These are phyloP conservation scores for Lomographa bimaculata DNA, from an alignment of 2,888 invertebrate genomes.

Conservation along the genomic window DNA sequence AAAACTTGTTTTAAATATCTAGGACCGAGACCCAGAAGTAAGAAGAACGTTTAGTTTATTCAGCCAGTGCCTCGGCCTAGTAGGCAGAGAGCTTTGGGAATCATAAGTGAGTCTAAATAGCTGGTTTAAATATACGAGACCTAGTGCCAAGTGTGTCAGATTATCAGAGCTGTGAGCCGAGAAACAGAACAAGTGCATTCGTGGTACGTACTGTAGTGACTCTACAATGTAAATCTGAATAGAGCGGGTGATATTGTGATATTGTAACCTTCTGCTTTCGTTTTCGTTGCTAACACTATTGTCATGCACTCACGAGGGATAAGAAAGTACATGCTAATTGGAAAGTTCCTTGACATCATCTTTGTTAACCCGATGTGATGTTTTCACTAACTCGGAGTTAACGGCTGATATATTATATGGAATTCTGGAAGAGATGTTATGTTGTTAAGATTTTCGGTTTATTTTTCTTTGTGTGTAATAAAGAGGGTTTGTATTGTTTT, in stretches of 20 bases:
- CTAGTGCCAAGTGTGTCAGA: constrained; percentile 26
- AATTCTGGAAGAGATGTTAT: too few species aligned
- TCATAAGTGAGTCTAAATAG: constrained; percentile 11
- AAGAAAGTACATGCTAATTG: constrained; percentile 30
- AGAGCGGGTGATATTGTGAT: constrained; percentile 4
- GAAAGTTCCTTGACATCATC: constrained; percentile 23
- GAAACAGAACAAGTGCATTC: not conserved
- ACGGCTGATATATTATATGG: too few species aligned
- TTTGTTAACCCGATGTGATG: constrained; percentile 9
- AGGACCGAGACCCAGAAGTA: not conserved
- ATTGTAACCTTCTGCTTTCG: constrained; percentile 33
- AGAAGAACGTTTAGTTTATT: not conserved
- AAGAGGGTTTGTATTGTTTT: too few species aligned
- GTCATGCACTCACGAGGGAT: constrained; percentile 25
- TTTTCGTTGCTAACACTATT: constrained; percentile 34
- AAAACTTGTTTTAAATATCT: constrained; percentile 1
- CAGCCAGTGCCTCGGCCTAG: constrained; percentile 1
- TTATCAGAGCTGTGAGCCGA: too few species aligned
- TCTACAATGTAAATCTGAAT: too few species aligned
- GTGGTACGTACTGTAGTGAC: too few species aligned
- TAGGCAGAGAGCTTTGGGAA: constrained; percentile 1
- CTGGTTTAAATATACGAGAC: constrained; percentile 18
- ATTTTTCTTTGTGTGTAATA: too few species aligned
- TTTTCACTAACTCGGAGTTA: constrained; percentile 14
- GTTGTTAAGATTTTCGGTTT: too few species aligned